These are phyloP conservation scores for Falco rusticolus DNA, from an alignment of 2,797 vertebrate species.

Conservation along the genomic window DNA sequence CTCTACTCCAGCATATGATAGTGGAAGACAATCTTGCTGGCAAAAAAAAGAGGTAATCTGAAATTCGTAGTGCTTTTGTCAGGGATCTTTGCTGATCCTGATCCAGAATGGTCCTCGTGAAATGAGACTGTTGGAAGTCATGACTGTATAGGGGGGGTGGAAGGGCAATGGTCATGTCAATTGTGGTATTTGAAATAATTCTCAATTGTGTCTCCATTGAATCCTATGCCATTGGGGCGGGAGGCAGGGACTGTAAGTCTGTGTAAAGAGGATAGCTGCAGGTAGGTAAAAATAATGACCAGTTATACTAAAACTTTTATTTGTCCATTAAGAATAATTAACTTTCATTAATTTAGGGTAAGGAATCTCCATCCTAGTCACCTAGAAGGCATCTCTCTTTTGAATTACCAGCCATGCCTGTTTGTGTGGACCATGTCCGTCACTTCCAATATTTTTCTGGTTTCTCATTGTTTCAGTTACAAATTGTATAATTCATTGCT, in stretches of 20 bases:
- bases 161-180: conserved; percentile 13
- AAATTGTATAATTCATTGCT: conserved; percentile 67
- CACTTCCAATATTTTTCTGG: conserved; percentile 37
- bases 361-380: conserved; percentile 44
- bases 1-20: background rate
- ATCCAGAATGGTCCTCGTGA: background rate
- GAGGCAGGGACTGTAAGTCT: conserved; percentile 51
- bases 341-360: conserved; percentile 35
- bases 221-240: conserved; percentile 46
- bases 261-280: conserved; percentile 64
- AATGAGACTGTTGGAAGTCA: background rate
- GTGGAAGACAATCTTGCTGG: background rate
- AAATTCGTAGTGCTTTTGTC: background rate
- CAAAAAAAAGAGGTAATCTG: background rate
- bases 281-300: conserved; percentile 69
- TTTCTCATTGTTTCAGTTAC: conserved; percentile 67
- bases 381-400: background rate
- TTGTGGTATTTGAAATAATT: conserved; percentile 48
- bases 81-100: background rate
- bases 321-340: conserved; percentile 48
- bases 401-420: conserved; percentile 51
- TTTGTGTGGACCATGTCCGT: conserved; percentile 55
- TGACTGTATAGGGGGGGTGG: background rate
- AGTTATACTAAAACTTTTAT: conserved; percentile 31
- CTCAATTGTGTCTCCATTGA: conserved; percentile 51